Conservation (phyloP, 2,113 vertebrate genomes). For the Microcebus jonahi region DNA sequence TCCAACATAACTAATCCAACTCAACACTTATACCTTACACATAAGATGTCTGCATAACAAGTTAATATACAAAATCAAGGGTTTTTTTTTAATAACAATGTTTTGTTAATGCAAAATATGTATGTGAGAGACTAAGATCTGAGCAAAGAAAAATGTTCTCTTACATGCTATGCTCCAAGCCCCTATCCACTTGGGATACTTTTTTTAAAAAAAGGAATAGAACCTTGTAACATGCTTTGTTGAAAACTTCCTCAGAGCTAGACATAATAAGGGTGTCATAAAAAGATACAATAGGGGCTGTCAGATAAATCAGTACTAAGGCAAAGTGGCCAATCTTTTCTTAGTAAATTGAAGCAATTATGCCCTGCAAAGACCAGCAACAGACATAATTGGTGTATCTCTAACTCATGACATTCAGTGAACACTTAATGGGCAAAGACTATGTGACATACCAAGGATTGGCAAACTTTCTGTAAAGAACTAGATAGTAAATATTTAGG, state of each 20-base stretch:
- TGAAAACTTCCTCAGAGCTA: slow-evolving; percentile 43
- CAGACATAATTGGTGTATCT: neutral
- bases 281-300: neutral
- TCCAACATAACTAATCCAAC: neutral
- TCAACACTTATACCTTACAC: neutral
- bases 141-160: slow-evolving; percentile 48
- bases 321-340: slow-evolving; percentile 41
- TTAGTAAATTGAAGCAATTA: slow-evolving; percentile 4
- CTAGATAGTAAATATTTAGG: slow-evolving; percentile 42
- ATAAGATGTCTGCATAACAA: neutral
- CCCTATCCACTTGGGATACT: neutral
- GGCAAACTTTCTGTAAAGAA: slow-evolving; percentile 35
- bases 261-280: neutral
- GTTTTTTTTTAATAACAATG: neutral
- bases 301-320: slow-evolving; percentile 29
- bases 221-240: neutral
- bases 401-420: neutral
- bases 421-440: slow-evolving; percentile 5
- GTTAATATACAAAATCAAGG: neutral
- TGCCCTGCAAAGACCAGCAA: neutral
- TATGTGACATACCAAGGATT: neutral
- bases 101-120: slow-evolving; percentile 15
- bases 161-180: neutral
- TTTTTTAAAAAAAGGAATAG: neutral
- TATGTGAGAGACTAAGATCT: neutral